Evolutionary conservation across 1,140 invertebrate species (phyloP), one percentile per base, ranked within the genome.

Genomic region (Scaptomyza pallida): DNA sequence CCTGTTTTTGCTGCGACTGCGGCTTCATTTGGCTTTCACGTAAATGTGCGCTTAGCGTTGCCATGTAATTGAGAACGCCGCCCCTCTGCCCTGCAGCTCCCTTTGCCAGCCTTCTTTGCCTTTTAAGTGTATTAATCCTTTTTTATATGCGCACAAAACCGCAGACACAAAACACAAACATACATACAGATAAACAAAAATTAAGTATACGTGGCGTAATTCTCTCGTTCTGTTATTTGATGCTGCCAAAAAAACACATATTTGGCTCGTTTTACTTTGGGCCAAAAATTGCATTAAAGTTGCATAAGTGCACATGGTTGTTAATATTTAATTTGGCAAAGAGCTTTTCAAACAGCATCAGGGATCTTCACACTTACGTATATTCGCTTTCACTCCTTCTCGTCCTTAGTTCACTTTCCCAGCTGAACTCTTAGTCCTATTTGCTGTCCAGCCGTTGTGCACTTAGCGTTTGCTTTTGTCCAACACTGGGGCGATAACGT

Each of bases 241-340:
- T 71, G 69, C 55, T 52, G 52, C 43, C 57, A 52, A 45, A n/a
- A n/a, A n/a, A n/a, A n/a, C n/a, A 41, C 48, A 61, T 50, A 8
- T 68, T 55, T 47, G 56, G 74, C 68, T 52, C 82, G 72, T 82
- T 88, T n/a, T 89, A 72, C 74, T 85, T 89, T 73, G 61, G 26
- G 26, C 26, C 74, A 61, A 78, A 88, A 88, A 89, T 89, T 89
- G 86, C 86, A 89, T 89, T 89, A 89, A 89, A 89, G 81, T 89
- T 89, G 86, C 78, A 89, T 89, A 89, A 85, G 77, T 89, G 86
- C 86, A 89, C 75, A 89, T 79, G 75, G 74, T 78, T 81, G n/a
- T 89, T 89, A 89, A 89, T 89, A 89, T 89, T 89, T 89, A 89
- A 89, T 89, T 89, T 89, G 75, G 74, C 72, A 89, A 89, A 88